Evolutionary conservation across 2,888 invertebrate species (phyloP), one percentile per base, ranked within the genome.

Genomic region (Rhynchonema sp.): DNA sequence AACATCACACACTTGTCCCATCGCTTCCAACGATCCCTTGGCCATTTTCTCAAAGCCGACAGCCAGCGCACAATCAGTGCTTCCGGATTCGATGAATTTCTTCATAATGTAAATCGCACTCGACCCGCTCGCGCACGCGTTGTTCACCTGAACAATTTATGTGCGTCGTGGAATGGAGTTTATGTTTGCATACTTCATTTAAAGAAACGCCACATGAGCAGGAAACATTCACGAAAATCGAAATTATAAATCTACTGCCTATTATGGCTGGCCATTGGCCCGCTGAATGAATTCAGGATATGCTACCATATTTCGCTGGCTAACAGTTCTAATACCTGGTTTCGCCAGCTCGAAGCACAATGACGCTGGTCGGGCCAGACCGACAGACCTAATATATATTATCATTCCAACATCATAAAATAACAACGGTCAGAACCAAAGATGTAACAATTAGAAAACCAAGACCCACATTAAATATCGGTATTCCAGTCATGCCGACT

Each of bases 41-140:
- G 91, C 84, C 98, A 98, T 98, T 77, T 94, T 96, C 73, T 98
- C 98, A 74, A 98, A 98, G 2, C 98, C 98, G 30, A 94, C 77
- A 1, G 92, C 94, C 60, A 98, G 76, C 0, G 87, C 84, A 71
- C 94, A 87, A 67, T 92, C 86, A 23, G 84, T 82, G 63, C 63
- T 65, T 74, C 77, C 91, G 63, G 85, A 83, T 76, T 89, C 86
- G n/a, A 98, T 79, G 26, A 92, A 80, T 75, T 94, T 90, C 73
- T 90, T 90, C 0, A 84, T 90, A 70, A 98, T 78, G 71, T 84
- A 81, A 2, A 98, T 75, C 1, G 96, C 96, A 59, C 86, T 87
- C 0, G 94, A 86, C 30, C 98, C 98, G 1, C 94, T 94, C 0
- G 96, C 86, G 73, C 98, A 98, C 72, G 94, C 94, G 74, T 98